Evolutionary conservation across 1,140 invertebrate species (phyloP), one percentile per base, ranked within the genome.

Genomic region (Hylyphantes graminicola): DNA sequence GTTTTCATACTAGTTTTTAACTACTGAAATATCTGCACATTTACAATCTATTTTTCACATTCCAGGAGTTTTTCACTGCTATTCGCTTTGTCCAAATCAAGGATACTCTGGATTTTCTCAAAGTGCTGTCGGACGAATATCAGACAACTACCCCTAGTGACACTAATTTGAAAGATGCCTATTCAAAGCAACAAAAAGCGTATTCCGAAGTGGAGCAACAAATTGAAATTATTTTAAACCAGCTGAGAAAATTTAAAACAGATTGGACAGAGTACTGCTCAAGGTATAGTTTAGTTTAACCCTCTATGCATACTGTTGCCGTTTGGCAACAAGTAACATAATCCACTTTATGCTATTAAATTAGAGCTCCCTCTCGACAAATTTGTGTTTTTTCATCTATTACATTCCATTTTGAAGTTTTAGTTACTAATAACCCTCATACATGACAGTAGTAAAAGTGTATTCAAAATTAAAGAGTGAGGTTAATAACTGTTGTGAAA

Each of bases 261-360:
- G 94, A 96, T 88, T 97, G 96, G 96, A 93, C 94, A 78, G 92
- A 93, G 10, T 98, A 98, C 87, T 93, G 93, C 89, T 89, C 93
- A 65, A 96, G 94, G 92, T 94, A 89, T 90, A 21, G n/a, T 57
- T 74, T 12, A 55, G 11, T 72, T 72, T 12, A n/a, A n/a, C n/a
- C n/a, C n/a, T n/a, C n/a, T n/a, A n/a, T n/a, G n/a, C n/a, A n/a
- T n/a, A n/a, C n/a, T n/a, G n/a, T n/a, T n/a, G n/a, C n/a, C n/a
- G n/a, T n/a, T n/a, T n/a, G n/a, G n/a, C n/a, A n/a, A n/a, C n/a
- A n/a, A n/a, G n/a, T n/a, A n/a, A n/a, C n/a, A n/a, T n/a, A n/a
- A n/a, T n/a, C n/a, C n/a, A n/a, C n/a, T n/a, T n/a, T n/a, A n/a
- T n/a, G n/a, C n/a, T n/a, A n/a, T n/a, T n/a, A n/a, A n/a, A n/a